phyloP scores from a whole-genome alignment of 2,797 vertebrate species.

The Tragopan temminckii region DNA sequence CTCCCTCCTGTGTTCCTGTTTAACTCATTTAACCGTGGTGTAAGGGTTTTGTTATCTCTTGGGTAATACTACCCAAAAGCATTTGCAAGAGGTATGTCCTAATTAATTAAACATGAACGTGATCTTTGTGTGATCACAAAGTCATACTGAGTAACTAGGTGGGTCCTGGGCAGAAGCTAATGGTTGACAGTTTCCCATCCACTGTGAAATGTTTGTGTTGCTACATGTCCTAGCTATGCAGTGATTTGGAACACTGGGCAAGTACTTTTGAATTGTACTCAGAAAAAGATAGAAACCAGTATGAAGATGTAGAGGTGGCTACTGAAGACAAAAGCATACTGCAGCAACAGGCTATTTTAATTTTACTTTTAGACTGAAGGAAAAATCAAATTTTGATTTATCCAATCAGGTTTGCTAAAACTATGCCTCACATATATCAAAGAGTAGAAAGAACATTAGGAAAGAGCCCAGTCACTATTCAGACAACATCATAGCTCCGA shows the following conservation, averaged over 20 bases:
- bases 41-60: not conserved
- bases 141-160: not conserved
- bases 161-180: not conserved
- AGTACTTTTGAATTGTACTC: not conserved
- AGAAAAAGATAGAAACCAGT: not conserved
- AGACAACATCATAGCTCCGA: accelerated
- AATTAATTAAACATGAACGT: not conserved
- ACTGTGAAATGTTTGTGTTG: not conserved
- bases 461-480: not conserved
- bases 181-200: accelerated
- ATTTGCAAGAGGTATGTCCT: not conserved
- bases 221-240: accelerated
- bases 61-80: not conserved
- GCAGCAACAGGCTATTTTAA: not conserved
- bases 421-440: not conserved
- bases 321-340: not conserved
- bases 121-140: not conserved
- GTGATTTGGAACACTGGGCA: not conserved
- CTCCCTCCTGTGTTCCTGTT: accelerated
- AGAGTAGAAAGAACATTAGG: too few species aligned
- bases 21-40: not conserved
- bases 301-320: not conserved
- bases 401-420: not conserved
- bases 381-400: not conserved
- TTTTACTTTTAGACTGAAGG: not conserved